Evolutionary conservation across 2,113 vertebrate genomes (phyloP).

Genomic region (Ophthalmolycus amberensis): DNA sequence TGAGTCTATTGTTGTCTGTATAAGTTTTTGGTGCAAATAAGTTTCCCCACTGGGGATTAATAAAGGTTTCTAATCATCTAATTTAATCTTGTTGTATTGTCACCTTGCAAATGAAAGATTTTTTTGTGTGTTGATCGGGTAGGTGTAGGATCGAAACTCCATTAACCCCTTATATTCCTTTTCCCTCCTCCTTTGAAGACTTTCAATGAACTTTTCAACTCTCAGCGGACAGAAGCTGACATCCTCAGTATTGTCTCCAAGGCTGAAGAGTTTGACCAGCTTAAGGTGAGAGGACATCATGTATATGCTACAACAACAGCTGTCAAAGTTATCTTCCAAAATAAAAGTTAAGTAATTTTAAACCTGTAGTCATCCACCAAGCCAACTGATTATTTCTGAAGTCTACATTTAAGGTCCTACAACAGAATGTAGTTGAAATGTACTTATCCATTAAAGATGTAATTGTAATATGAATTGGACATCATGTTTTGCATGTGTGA

Average conservation of each 20-base stretch:
- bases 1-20: too few species aligned
- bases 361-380: not conserved
- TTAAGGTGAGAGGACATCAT: conserved; percentile 89
- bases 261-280: conserved; percentile 98
- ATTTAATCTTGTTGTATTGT: not conserved
- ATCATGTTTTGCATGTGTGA: conserved; percentile 1
- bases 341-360: not conserved
- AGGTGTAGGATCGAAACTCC: not conserved
- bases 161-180: conserved; percentile 67
- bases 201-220: conserved; percentile 95
- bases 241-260: conserved; percentile 95
- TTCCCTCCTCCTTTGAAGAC: conserved; percentile 85
- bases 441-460: not conserved
- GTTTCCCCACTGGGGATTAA: too few species aligned
- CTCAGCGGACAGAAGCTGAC: conserved; percentile 94
- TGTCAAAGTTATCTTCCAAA: not conserved
- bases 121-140: not conserved
- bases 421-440: not conserved
- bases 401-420: not conserved
- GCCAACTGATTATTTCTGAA: not conserved
- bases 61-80: too few species aligned
- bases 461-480: not conserved
- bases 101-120: not conserved
- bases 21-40: too few species aligned
- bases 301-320: not conserved